Evolutionary conservation across 2,113 vertebrate genomes (phyloP), one percentile per base, ranked within the genome.

Genomic region (Podarcis cretensis): DNA sequence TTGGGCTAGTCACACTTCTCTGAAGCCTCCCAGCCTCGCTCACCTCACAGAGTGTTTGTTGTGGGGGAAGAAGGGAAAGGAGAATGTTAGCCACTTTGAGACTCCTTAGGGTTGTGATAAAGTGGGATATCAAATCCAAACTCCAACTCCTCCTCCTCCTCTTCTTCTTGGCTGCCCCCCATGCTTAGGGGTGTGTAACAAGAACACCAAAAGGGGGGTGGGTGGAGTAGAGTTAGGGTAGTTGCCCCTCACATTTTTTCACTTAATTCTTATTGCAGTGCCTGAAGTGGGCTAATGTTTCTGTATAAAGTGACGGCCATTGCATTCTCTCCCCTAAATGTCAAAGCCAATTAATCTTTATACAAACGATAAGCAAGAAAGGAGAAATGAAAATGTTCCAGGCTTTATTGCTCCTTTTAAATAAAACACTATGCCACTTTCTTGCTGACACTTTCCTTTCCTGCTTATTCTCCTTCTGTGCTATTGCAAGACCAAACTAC

Each of bases 271-370:
- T 16, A 14, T 32, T 1, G 30, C 30, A 13, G 4, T 30, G 25
- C 69, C 25, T n/a, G 69, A n/a, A 35, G 71, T 1, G 71, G 5
- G n/a, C 71, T 74, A 83, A 93, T 91, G 90, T 91, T 89, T 83
- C 57, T 89, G 16, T 91, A 81, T 86, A 65, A 87, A 89, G 80
- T 91, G 85, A 84, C 90, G 6, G 78, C 12, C 0, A 3, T 81
- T 87, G 90, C 89, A 90, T 91, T 91, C 81, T 86, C 0, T 0
- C 86, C 94, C 76, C 89, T 91, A 85, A 74, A 93, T 92, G 89
- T 81, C 91, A 93, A 73, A 95, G 87, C 92, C 92, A 91, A 93
- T 95, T 94, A 92, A 59, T 95, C 91, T 95, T 95, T 94, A 87
- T 90, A 91, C 91, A 91, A 92, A 89, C 84, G 85, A 90, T 93